phyloP scores from a whole-genome alignment of 2,113 vertebrate species.

The Peucedramus taeniatus region DNA sequence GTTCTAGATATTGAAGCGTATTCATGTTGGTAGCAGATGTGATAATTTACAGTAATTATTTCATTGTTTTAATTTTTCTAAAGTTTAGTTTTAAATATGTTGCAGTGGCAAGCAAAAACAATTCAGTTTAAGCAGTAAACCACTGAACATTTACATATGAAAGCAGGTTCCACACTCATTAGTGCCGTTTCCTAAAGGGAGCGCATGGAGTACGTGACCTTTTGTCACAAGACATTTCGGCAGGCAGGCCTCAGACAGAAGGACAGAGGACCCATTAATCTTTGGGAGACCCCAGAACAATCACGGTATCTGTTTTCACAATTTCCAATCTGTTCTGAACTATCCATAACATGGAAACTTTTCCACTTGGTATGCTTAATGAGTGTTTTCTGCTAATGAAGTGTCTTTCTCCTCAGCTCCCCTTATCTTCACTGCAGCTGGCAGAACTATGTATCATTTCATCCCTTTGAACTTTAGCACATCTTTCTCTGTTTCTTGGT shows the following conservation, averaged over 20 bases:
- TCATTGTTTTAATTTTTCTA: background rate
- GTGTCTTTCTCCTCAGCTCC: background rate
- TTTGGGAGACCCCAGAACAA: constrained; percentile 33
- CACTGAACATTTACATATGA: background rate
- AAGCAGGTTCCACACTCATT: constrained; percentile 19
- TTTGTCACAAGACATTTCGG: constrained; percentile 3
- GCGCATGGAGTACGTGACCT: background rate
- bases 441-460: background rate
- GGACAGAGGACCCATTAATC: constrained; percentile 60
- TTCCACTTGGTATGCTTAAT: constrained; percentile 26
- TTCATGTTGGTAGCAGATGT: background rate
- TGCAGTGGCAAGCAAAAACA: background rate
- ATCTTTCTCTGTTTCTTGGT: background rate
- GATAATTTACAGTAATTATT: background rate
- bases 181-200: constrained; percentile 7
- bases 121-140: background rate
- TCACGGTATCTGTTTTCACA: constrained; percentile 17
- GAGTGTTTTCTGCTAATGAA: constrained; percentile 23
- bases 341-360: background rate
- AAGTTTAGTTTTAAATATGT: background rate
- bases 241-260: constrained; percentile 5
- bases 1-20: background rate
- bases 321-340: constrained; percentile 1
- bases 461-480: background rate
- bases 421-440: background rate